These are phyloP conservation scores for Parazoanthus swiftii DNA, from an alignment of 92 coral and sea anemone genomes.

Conservation along the genomic window DNA sequence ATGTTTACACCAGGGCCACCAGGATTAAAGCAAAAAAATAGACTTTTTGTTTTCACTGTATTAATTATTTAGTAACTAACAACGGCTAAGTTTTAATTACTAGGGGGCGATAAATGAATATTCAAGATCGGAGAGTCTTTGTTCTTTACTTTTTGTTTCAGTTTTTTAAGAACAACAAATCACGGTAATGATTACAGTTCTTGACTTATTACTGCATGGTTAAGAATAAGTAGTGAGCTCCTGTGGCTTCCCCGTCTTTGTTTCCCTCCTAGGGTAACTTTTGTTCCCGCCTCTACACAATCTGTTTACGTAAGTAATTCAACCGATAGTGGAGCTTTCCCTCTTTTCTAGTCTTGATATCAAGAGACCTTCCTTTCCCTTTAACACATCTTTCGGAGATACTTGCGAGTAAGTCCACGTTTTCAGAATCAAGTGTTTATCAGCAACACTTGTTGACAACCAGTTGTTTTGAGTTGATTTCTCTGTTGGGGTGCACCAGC, in stretches of 20 bases:
- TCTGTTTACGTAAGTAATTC: not conserved
- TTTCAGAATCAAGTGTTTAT: slow-evolving; percentile 1
- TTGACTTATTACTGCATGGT: not conserved
- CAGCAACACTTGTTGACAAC: not conserved
- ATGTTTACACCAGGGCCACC: not conserved
- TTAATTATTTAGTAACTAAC: not conserved
- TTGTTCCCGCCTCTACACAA: not conserved
- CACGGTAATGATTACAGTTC: no score
- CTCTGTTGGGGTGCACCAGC: slow-evolving; percentile 16
- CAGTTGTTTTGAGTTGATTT: not conserved
- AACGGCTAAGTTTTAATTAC: no score
- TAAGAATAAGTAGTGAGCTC: not conserved
- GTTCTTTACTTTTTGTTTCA: not conserved
- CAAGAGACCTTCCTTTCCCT: not conserved
- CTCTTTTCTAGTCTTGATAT: no score
- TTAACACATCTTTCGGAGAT: not conserved
- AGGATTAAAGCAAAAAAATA: not conserved
- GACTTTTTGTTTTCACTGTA: not conserved
- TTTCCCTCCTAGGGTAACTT: not conserved
- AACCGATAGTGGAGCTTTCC: not conserved
- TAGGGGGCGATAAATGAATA: no score
- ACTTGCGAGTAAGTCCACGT: not conserved
- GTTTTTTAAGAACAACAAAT: no score
- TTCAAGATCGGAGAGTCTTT: not conserved
- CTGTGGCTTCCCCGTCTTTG: not conserved